Evolutionary conservation across 2,888 invertebrate genomes (phyloP), one percentile per base, ranked within the genome.

Genomic region (Leptothorax acervorum): DNA sequence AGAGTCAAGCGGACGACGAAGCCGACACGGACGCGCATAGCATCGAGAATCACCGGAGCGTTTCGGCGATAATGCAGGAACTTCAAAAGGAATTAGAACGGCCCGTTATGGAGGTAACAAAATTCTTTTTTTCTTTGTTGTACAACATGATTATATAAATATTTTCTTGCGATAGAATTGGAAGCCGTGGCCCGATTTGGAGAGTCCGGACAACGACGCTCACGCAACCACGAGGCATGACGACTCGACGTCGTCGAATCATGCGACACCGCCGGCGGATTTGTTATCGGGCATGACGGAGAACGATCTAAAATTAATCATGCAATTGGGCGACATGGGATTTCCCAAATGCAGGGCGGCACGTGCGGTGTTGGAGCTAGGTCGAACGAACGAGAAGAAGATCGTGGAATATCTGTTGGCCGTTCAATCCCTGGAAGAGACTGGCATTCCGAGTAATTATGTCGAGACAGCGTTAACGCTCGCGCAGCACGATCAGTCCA

Each of bases 381-480:
- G 98, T 88, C 98, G 98, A 83, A 96, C 96, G 93, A 97, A 98
- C 95, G 97, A 98, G 95, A 98, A 98, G 95, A 98, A 97, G 96
- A 98, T 98, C 90, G 97, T 98, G 83, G 98, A 98, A 94, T 97
- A 97, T 95, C 96, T 98, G 71, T 96, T 98, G 91, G 97, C 97
- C 87, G 95, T 96, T 31, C 95, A 96, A 86, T 93, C 94, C 53
- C 92, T 96, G 68, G 95, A 95, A 87, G 96, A 96, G 87, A 92
- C 92, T 48, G 95, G 95, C 31, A 93, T 94, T 60, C 93, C 95
- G 35, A 95, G 95, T 74, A 95, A 95, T 65, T 94, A 95, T 81
- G 95, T 95, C 18, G 95, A 95, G 79, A 94, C 95, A 88, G 96
- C 96, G n/a, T 92, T 96, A 45, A 92, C 94, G 12, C 89, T 95